Percentiles rank a stretch among this genome's conserved stretches.
phyloP scores from a whole-genome alignment of 1,140 invertebrate species.

The Habropoda laboriosa region DNA sequence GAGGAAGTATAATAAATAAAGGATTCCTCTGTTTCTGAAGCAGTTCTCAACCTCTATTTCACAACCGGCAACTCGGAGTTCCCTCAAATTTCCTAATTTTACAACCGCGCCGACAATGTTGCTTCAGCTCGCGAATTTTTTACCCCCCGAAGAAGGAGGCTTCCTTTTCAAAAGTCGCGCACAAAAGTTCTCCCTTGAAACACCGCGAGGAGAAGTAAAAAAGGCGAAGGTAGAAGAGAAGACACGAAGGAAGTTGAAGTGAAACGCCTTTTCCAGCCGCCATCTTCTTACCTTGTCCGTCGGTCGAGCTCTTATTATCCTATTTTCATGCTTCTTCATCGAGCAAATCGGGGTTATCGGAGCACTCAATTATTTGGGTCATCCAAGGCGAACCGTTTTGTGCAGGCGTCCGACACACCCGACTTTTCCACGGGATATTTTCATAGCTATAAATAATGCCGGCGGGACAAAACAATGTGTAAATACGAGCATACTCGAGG shows the following conservation, averaged over 20 bases:
- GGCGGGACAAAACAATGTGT: constrained; percentile 25
- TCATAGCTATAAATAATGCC: constrained; percentile 37
- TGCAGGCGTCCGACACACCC: constrained; percentile 9
- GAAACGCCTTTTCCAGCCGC: constrained; percentile 2
- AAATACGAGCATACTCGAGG: too few species aligned
- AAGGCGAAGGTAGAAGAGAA: not conserved
- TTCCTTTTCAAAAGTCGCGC: not conserved
- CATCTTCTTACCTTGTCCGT: not conserved
- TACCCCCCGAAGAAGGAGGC: not conserved
- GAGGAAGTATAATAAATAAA: too few species aligned
- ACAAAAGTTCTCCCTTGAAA: constrained; percentile 55
- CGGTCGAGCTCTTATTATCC: constrained; percentile 40
- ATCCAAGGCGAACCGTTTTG: constrained; percentile 31
- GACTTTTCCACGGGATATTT: constrained; percentile 15
- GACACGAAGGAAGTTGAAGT: constrained; percentile 8
- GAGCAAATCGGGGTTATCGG: constrained; percentile 55
- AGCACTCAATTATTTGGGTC: constrained; percentile 61
- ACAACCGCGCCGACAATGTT: too few species aligned
- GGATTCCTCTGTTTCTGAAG: too few species aligned
- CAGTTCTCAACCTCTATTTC: too few species aligned
- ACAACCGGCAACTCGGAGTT: too few species aligned
- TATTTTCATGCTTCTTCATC: constrained; percentile 56
- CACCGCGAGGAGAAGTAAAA: not conserved
- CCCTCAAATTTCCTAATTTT: too few species aligned
- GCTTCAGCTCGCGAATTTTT: constrained; percentile 1